A percentile compares a stretch with the other conserved stretches of the same genome.
These are phyloP conservation scores for Parazoanthus darwini DNA, from an alignment of 92 coral and sea anemone species.

Conservation along the genomic window DNA sequence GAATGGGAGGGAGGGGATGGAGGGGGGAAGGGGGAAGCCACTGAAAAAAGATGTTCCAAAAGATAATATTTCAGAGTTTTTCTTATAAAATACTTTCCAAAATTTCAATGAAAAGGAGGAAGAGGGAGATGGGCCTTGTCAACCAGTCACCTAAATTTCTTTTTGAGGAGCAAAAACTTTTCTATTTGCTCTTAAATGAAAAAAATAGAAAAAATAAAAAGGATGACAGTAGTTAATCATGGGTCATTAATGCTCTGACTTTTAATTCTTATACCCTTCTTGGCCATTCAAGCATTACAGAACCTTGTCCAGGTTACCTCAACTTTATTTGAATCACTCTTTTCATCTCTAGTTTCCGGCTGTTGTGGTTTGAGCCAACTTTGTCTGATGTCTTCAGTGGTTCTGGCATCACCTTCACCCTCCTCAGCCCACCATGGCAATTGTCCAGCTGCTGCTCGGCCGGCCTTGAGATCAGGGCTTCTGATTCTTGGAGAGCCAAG, in stretches of 20 bases:
- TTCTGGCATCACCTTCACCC: constrained; percentile 61
- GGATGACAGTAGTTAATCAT: no score
- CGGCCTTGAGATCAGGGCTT: constrained; percentile 64
- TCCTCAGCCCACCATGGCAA: constrained; percentile 91
- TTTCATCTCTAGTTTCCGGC: constrained; percentile 34
- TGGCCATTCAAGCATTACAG: not conserved
- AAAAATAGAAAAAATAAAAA: no score
- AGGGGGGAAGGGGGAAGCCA: no score
- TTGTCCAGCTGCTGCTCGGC: constrained; percentile 32
- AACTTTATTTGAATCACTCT: constrained; percentile 12
- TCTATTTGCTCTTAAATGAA: no score
- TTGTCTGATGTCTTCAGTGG: constrained; percentile 55
- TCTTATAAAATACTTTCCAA: no score
- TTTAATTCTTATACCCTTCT: not conserved
- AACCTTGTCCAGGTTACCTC: not conserved
- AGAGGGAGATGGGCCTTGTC: no score
- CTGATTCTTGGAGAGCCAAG: constrained; percentile 83
- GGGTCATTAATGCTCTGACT: not conserved
- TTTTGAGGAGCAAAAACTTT: no score
- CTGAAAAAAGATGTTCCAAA: no score
- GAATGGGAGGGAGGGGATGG: no score
- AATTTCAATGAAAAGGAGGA: no score
- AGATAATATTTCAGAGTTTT: no score
- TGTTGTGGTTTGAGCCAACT: constrained; percentile 80
- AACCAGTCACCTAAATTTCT: no score